A percentile compares a stretch with the other conserved stretches of the same genome.
phyloP scores from a whole-genome alignment of 2,888 invertebrate genomes.

The Laspeyria flexula region DNA sequence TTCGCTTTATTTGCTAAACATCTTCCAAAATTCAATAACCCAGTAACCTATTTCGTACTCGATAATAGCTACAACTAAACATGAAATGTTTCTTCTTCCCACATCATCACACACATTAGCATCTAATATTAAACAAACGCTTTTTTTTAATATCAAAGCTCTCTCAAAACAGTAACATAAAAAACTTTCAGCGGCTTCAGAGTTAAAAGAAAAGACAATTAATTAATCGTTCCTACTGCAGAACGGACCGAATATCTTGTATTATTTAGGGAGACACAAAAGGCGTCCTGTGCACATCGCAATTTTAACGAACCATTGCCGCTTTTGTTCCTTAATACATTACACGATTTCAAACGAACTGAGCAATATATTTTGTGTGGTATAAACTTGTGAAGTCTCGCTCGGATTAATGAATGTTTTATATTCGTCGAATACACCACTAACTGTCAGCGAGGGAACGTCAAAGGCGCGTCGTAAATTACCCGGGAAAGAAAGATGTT shows the following conservation, averaged over 20 bases:
- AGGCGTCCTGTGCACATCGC: slow-evolving; percentile 40
- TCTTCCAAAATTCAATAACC: slow-evolving; percentile 8
- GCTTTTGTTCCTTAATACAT: slow-evolving; percentile 67
- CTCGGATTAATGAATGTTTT: slow-evolving; percentile 74
- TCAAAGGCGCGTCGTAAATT: slow-evolving; percentile 66
- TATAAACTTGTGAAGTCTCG: slow-evolving; percentile 58
- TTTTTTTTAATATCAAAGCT: slow-evolving; percentile 47
- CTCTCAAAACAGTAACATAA: slow-evolving; percentile 38
- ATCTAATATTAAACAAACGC: slow-evolving; percentile 43
- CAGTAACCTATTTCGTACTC: slow-evolving; percentile 6
- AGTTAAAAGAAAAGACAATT: slow-evolving; percentile 46
- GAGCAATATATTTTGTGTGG: slow-evolving; percentile 64
- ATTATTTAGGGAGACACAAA: slow-evolving; percentile 54
- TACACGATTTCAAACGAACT: slow-evolving; percentile 48
- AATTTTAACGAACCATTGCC: slow-evolving; percentile 76
- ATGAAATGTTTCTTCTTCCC: slow-evolving; percentile 17
- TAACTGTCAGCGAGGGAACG: slow-evolving; percentile 65
- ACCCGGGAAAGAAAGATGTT: slow-evolving; percentile 76
- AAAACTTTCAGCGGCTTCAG: slow-evolving; percentile 39
- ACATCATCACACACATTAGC: slow-evolving; percentile 35
- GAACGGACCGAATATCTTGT: slow-evolving; percentile 56
- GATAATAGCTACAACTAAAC: slow-evolving; percentile 5
- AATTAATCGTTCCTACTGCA: slow-evolving; percentile 57
- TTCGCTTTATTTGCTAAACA: background rate
- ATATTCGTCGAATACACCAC: slow-evolving; percentile 69